Evolutionary conservation across 2,797 vertebrate species (phyloP), one percentile per base, ranked within the genome.

Genomic region (Emys orbicularis): DNA sequence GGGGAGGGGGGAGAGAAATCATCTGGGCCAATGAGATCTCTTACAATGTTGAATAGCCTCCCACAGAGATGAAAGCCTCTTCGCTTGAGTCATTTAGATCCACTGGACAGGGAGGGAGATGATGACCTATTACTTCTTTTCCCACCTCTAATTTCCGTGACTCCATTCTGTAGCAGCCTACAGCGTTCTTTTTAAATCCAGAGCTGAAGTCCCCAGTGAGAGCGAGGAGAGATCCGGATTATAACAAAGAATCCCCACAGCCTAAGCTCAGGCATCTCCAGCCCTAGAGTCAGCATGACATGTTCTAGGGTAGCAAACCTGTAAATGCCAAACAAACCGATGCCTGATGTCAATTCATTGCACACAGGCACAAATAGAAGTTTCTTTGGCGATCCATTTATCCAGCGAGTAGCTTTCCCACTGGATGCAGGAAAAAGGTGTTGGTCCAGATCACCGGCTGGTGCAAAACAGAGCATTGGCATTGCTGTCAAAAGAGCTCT

Each of bases 281-380:
- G 25, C 82, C 52, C 23, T 5, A 76, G 13, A 89, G 8, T 81
- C 47, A 47, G 3, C 0, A 0, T 23, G 1, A 8, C 7, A 16
- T 37, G 41, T 76, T 8, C 61, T 57, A 8, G 2, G 44, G 41
- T 89, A 79, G 19, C 16, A 50, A 61, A 3, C 56, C 41, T 52
- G 37, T 65, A 91, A 84, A 68, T 47, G 76, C 19, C 37, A 41
- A 83, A 91, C 79, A 23, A 11, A 8, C 57, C 1, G 50, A n/a
- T 68, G 65, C 34, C 2, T 18, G 74, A 6, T 47, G 41, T 44
- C 25, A 44, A 44, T 76, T 76, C 41, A 44, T 47, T 44, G 50
- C 8, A 15, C 25, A 61, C 3, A 77, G 5, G 29, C 83, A 31
- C 12, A 19, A 19, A 82, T 19, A 57, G 41, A 59, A 19, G 41